These are phyloP conservation scores for Carassius carassius DNA, from an alignment of 2,113 vertebrate genomes.

Conservation along the genomic window DNA sequence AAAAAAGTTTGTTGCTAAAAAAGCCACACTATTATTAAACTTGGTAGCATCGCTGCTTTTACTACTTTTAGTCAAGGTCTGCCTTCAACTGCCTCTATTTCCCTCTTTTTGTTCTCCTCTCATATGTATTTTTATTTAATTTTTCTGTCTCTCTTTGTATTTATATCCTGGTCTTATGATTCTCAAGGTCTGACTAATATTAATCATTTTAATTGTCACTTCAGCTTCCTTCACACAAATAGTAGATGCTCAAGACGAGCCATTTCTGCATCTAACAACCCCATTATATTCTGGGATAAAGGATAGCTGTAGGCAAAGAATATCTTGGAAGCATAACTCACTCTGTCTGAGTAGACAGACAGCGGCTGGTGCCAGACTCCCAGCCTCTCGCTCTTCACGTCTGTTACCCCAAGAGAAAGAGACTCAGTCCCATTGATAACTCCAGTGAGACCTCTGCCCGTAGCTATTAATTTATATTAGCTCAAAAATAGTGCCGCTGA, in stretches of 20 bases:
- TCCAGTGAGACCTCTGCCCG: conserved; percentile 37
- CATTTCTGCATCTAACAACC: conserved; percentile 39
- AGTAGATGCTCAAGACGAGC: conserved; percentile 16
- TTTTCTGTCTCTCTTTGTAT: conserved; percentile 15
- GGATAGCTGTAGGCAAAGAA: conserved; percentile 32
- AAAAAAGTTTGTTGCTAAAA: not conserved
- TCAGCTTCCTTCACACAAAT: conserved; percentile 27
- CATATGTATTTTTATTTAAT: not conserved
- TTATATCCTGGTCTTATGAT: conserved; percentile 8
- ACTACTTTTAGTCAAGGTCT: conserved; percentile 3
- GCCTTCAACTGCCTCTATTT: not conserved
- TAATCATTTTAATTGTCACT: conserved; percentile 42
- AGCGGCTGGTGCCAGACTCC: conserved; percentile 34
- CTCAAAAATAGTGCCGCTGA: conserved; percentile 40
- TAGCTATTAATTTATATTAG: conserved; percentile 49
- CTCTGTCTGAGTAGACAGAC: conserved; percentile 44
- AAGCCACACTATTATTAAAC: not conserved
- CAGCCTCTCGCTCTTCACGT: conserved; percentile 16
- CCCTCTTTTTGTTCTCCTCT: not conserved
- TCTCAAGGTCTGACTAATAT: conserved; percentile 21
- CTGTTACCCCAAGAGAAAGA: conserved; percentile 24
- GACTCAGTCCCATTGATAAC: conserved; percentile 23
- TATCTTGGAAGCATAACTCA: conserved; percentile 42
- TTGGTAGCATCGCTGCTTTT: not conserved
- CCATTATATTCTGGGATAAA: conserved; percentile 35